Evolutionary conservation across 2,113 vertebrate species (phyloP), one percentile per base, ranked within the genome.

Genomic region (Eonycteris spelaea): DNA sequence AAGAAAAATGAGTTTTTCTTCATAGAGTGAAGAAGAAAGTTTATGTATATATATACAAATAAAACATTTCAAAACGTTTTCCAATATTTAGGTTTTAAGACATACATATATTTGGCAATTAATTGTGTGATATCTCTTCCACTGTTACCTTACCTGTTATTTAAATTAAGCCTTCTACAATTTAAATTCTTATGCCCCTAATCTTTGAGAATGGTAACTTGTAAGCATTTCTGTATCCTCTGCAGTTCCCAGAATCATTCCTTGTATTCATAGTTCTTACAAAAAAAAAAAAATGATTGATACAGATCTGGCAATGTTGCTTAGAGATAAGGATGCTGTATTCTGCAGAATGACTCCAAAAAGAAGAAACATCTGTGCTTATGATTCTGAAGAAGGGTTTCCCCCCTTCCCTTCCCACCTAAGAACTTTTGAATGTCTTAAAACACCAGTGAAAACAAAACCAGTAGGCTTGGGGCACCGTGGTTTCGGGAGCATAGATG

Each of bases 21-120:
- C 53, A 19, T 40, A 40, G 5, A 74, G 38, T 40, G 68, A 57
- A 82, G 78, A 71, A 16, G 40, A 57, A 86, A 7, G 7, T 85
- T 71, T 63, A 55, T 3, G 51, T 35, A 38, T 33, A 57, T 6
- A 28, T 68, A 61, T n/a, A n/a, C 61, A 63, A 19, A 75, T 24
- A 35, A 14, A 65, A 71, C 57, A 38, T 71, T 57, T 16, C 6
- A 68, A 63, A 80, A 80, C 38, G 38, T 28, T 93, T 73, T 89
- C 24, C 45, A 59, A 74, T 24, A 92, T 67, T 83, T 73, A 95
- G 14, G 18, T 85, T 90, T 96, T 92, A 59, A 85, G 67, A 38
- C 22, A 89, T 24, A 57, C 0, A 3, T 65, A 85, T 14, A 8
- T 51, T 73, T 59, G 45, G 75, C 70, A 75, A 61, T 51, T 86